Conservation (phyloP, 2,113 vertebrate genomes). For the Saccopteryx leptura region DNA sequence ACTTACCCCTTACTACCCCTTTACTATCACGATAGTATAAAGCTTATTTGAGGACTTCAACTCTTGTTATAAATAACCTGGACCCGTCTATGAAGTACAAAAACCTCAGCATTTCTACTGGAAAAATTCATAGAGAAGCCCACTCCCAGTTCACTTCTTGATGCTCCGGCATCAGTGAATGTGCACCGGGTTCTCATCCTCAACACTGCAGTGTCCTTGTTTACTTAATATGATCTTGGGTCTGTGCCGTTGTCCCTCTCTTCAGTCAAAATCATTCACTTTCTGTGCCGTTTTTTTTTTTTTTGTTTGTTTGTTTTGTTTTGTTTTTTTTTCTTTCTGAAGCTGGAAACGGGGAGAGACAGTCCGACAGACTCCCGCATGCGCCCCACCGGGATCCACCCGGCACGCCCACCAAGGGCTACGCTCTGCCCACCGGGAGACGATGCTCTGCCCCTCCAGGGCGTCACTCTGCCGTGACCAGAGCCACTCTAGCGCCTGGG, state of each 20-base stretch:
- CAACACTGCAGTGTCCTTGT: neutral
- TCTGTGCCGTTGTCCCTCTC: neutral
- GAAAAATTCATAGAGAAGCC: neutral
- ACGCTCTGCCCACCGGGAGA: too few relatives aligned
- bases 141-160: neutral
- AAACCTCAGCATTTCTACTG: neutral
- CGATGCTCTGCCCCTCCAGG: too few relatives aligned
- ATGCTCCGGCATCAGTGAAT: neutral
- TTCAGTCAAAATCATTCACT: neutral
- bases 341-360: too few relatives aligned
- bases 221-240: neutral
- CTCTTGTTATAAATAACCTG: neutral
- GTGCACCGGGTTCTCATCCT: neutral
- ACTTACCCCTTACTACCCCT: neutral
- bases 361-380: too few relatives aligned
- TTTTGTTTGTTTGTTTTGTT: too few relatives aligned
- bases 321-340: too few relatives aligned
- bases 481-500: too few relatives aligned
- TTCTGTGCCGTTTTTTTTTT: neutral
- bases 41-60: neutral
- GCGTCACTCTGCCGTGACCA: too few relatives aligned
- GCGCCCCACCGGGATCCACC: too few relatives aligned
- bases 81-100: neutral
- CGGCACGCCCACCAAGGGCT: too few relatives aligned
- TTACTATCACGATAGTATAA: neutral